Evolutionary conservation across 2,113 vertebrate species (phyloP).

Genomic region (Leuciscus idus): DNA sequence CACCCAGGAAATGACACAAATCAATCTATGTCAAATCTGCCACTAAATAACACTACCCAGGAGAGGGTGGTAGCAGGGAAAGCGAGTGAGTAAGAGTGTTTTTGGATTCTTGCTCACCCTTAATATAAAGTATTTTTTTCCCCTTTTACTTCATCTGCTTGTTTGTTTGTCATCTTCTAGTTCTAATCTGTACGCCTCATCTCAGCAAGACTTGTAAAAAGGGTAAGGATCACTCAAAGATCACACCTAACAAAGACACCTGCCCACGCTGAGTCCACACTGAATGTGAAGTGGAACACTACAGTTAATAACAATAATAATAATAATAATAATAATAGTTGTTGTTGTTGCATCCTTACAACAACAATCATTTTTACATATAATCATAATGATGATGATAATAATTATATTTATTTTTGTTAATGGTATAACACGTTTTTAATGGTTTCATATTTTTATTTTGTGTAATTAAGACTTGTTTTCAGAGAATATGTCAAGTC

Average conservation of each 20-base stretch:
- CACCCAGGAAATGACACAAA: conserved; percentile 41
- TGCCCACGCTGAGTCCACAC: not conserved
- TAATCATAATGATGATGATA: too few relatives aligned
- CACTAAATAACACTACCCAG: conserved; percentile 22
- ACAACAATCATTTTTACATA: too few relatives aligned
- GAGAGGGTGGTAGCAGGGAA: not conserved
- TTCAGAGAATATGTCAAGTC: too few relatives aligned
- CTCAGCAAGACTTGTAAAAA: not conserved
- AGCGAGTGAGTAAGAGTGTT: not conserved
- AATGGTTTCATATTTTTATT: too few relatives aligned
- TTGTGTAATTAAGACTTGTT: too few relatives aligned
- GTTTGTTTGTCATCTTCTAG: not conserved
- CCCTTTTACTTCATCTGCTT: too few relatives aligned
- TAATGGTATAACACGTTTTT: too few relatives aligned
- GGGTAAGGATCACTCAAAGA: not conserved
- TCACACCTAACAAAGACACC: not conserved
- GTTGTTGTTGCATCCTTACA: too few relatives aligned
- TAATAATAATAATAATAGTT: too few relatives aligned
- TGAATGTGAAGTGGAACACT: not conserved
- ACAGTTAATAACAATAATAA: too few relatives aligned
- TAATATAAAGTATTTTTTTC: not conserved
- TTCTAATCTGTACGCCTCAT: not conserved
- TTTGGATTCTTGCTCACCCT: not conserved
- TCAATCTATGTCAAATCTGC: conserved; percentile 9
- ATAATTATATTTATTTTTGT: too few relatives aligned